These are phyloP conservation scores for Psittacula cyanocephala DNA, from an alignment of 2,113 vertebrate genomes.

Conservation along the genomic window DNA sequence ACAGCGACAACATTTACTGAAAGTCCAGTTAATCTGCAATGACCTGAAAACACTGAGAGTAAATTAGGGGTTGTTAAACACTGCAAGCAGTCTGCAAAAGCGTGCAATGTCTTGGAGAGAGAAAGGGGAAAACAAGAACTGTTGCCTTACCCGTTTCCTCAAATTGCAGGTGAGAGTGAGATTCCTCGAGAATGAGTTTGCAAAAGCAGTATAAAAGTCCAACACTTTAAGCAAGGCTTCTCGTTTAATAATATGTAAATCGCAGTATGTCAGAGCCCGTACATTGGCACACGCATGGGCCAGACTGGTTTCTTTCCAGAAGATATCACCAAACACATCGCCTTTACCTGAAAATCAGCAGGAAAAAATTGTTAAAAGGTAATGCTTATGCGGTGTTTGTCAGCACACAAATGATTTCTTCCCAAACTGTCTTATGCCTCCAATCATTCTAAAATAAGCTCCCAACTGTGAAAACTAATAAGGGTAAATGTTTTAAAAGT, in stretches of 20 bases:
- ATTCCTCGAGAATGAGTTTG: conserved; percentile 95
- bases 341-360: conserved; percentile 87
- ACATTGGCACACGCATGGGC: conserved; percentile 95
- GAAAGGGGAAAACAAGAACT: neutral
- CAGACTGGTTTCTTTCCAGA: conserved; percentile 94
- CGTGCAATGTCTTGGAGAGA: neutral
- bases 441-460: neutral
- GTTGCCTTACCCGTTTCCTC: conserved; percentile 86
- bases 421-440: neutral
- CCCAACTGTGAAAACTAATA: neutral
- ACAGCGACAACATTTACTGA: neutral
- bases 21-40: neutral
- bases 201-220: conserved; percentile 95
- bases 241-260: conserved; percentile 93
- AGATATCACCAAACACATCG: conserved; percentile 95
- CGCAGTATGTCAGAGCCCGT: conserved; percentile 92
- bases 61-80: neutral
- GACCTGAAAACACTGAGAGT: neutral
- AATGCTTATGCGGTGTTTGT: neutral
- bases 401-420: neutral
- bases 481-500: neutral
- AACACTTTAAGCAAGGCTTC: conserved; percentile 94
- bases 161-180: conserved; percentile 96
- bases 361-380: neutral
- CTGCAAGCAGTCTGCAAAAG: neutral